Evolutionary conservation across 2,113 vertebrate genomes (phyloP), one percentile per base, ranked within the genome.

Genomic region (Misgurnus anguillicaudatus): DNA sequence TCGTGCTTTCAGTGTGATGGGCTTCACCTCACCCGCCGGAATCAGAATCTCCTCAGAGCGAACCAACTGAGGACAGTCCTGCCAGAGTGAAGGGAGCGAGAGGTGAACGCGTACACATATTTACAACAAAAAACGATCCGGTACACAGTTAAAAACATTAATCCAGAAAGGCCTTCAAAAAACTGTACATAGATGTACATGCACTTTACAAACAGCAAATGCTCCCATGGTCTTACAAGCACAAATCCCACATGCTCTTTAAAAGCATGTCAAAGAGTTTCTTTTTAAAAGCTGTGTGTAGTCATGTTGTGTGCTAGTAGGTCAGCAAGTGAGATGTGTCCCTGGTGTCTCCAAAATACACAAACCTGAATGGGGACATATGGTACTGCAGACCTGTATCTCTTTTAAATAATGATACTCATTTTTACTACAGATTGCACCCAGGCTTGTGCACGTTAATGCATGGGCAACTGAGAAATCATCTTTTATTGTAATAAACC

Each of bases 41-140:
- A 99, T 98, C 85, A 99, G 92, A 79, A 99, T 96, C 89, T 99
- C 95, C 87, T 95, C 96, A 0, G 95, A 96, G 85, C 94, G 96
- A 71, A 98, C 94, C 78, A 99, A 93, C 92, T 99, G 98, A 24
- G 98, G 98, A 79, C 98, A 99, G 89, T 99, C 96, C 97, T 99
- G 82, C 3, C 6, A 64, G 13, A 51, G 65, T 31, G 45, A 61
- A 47, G 19, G 11, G 38, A 39, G 48, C 58, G 53, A 51, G 57
- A 79, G 60, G 79, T 79, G 36, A 84, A 64, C 17, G 9, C 16
- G 17, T 55, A 16, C 5, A 55, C 51, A 55, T 55, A 6, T 55
- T 6, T 6, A 55, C 1, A 16, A 5, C n/a, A 55, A 55, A 55
- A 17, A 4, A 45, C 8, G n/a, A 17, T 63, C 51, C 68, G 60